Conservation (phyloP, 2,113 vertebrate species). For the Triplophysa rosa region DNA sequence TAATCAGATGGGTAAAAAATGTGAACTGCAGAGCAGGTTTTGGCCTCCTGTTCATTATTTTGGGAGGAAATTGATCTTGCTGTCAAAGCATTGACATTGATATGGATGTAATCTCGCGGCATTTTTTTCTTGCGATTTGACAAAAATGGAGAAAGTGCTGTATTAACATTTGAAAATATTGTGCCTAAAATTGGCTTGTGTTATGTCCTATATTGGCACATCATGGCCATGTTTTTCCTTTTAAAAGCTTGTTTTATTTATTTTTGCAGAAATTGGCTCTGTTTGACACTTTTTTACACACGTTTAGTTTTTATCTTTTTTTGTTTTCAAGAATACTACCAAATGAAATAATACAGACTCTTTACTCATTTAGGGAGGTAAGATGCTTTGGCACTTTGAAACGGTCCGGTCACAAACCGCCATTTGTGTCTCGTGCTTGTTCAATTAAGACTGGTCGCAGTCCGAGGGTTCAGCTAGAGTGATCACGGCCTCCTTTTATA, state of each 20-base stretch:
- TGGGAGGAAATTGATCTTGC: constrained; percentile 60
- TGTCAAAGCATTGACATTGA: background rate
- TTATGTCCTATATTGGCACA: too few species aligned
- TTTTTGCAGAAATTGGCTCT: too few species aligned
- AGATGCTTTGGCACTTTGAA: constrained; percentile 65
- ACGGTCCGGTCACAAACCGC: constrained; percentile 80
- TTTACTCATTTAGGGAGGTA: background rate
- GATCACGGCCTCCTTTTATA: constrained; percentile 51
- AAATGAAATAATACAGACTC: background rate
- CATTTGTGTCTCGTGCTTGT: constrained; percentile 81
- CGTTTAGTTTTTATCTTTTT: too few species aligned
- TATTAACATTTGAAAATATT: too few species aligned
- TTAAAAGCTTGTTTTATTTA: too few species aligned
- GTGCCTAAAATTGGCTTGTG: too few species aligned
- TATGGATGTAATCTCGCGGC: background rate
- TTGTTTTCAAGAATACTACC: too few species aligned
- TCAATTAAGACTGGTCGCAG: constrained; percentile 64
- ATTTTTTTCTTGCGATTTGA: too few species aligned
- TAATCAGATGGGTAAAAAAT: constrained; percentile 72
- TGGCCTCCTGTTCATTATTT: constrained; percentile 50
- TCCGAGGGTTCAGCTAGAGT: constrained; percentile 51
- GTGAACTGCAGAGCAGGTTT: constrained; percentile 63
- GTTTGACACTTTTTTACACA: too few species aligned
- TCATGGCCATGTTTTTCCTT: too few species aligned
- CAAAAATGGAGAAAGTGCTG: too few species aligned